Evolutionary conservation across 2,797 vertebrate species (phyloP), one percentile per base, ranked within the genome.

Genomic region (Threskiornis aethiopicus): DNA sequence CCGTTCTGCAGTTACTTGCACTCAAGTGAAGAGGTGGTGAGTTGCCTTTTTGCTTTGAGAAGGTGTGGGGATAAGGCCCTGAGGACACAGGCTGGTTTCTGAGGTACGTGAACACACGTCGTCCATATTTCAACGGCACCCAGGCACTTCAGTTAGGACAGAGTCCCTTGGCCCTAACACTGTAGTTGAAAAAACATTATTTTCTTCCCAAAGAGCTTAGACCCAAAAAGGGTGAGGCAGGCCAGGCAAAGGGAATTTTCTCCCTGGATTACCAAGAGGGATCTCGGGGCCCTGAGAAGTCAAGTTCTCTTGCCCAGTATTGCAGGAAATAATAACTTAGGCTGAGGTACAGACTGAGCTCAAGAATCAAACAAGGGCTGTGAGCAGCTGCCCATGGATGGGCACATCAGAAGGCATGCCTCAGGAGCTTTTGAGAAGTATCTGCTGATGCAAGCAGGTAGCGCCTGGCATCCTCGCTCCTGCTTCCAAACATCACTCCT

Each of bases 111-210:
- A 35, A 29, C 12, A 35, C 13, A 29, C 3, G 1, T 19, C 0
- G 0, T 16, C 54, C 15, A 3, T 35, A 52, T 37, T 46, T 83
- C 42, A 6, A 1, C 51, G 35, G 8, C 41, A 31, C 11, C 1
- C 22, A n/a, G 26, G 37, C 16, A 11, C 29, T 76, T 67, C 41
- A 59, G 7, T 19, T 29, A 75, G 19, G 21, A 54, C 5, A 17
- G 44, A 42, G 22, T 12, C 22, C 61, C 35, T 78, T 37, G 24
- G 19, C 16, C 13, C 20, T 82, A 65, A 28, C 20, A 54, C 1
- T 25, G 6, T 33, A 35, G 15, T 7, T 44, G 22, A 78, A 94
- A 93, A 89, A 64, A 5, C 6, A 6, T 37, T 26, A 4, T 24
- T 57, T 75, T 91, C 11, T 64, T 71, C 25, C 13, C 16, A 47